Base-by-base conservation (phyloP, 2,113 vertebrate species). In the Eidolon helvum region DNA sequence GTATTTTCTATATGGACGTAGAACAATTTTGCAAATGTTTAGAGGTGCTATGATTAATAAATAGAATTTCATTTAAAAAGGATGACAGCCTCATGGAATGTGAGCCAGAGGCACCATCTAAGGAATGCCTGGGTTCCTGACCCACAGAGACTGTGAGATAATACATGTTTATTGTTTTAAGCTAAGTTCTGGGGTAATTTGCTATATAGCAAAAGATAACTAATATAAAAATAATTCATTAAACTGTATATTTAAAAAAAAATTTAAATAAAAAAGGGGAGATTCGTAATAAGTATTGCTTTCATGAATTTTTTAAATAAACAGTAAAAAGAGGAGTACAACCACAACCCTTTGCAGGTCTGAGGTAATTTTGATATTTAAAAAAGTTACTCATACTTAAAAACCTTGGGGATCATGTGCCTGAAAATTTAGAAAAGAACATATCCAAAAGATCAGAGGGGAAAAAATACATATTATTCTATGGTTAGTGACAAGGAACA, bases 391-490 rank as follows among this genome's bases (percentile, higher is more conserved):
- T 45, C 21, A 90, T 59, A 45, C 8, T 77, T 4, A 86, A 72
- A 78, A 82, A 33, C 15, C 43, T 48, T 38, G 12, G 86, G 24
- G 71, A 55, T 66, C 38, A 48, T 33, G 12, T 80, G 8, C 26
- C 55, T 90, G 50, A 85, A 48, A 28, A 22, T 83, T 86, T 66
- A 80, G 59, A 74, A 93, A 95, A 88, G 30, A 80, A 93, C 69
- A 75, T 35, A 26, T 91, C 30, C 15, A 94, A 92, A 97, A 83
- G 33, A 65, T 87, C 65, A 95, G 14, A 94, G 4, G 45, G 18
- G n/a, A 72, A 35, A 93, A 79, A 45, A 80, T 43, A 14, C 5
- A 4, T 26, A 89, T 50, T 50, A 50, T 50, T 50, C 50, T 4
- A 50, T 50, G 50, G 50, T 50, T 50, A 50, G 50, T 50, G 50